phyloP scores from a whole-genome alignment of 2,888 invertebrate genomes.

The Scaptomyza cyrtandrae region DNA sequence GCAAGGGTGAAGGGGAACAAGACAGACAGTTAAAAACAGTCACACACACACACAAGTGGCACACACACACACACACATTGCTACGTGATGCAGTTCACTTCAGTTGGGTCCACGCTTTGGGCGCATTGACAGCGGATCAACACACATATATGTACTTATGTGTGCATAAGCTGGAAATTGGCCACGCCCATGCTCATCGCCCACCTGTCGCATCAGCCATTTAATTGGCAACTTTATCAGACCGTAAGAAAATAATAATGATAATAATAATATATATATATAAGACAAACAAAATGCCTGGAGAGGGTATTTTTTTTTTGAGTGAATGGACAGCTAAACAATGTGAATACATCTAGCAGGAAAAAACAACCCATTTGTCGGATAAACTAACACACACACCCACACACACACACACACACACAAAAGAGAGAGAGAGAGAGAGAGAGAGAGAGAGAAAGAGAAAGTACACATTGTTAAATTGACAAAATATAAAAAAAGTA shows the following conservation, averaged over 20 bases:
- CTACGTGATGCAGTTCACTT: conserved; percentile 12
- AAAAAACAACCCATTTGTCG: conserved; percentile 66
- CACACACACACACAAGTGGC: conserved; percentile 27
- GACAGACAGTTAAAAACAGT: conserved; percentile 46
- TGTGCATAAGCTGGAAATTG: not conserved
- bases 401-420: not conserved
- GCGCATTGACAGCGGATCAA: conserved; percentile 28
- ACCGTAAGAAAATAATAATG: conserved; percentile 5
- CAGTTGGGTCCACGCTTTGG: conserved; percentile 29
- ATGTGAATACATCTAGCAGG: conserved; percentile 48
- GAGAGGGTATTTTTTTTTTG: too few relatives aligned
- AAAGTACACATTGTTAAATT: conserved; percentile 37
- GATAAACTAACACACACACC: conserved; percentile 28
- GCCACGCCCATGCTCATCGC: conserved; percentile 4
- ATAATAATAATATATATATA: not conserved
- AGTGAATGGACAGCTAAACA: conserved; percentile 30
- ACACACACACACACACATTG: not conserved
- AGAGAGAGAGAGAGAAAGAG: not conserved
- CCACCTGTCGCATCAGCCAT: conserved; percentile 37
- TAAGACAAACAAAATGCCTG: not conserved
- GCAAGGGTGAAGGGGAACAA: conserved; percentile 2
- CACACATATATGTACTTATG: conserved; percentile 12
- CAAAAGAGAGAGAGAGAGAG: too few relatives aligned
- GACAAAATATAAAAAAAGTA: conserved; percentile 45
- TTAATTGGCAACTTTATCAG: conserved; percentile 44